Conservation (phyloP, 1,140 invertebrate genomes). For the Dendrolimus kikuchii region DNA sequence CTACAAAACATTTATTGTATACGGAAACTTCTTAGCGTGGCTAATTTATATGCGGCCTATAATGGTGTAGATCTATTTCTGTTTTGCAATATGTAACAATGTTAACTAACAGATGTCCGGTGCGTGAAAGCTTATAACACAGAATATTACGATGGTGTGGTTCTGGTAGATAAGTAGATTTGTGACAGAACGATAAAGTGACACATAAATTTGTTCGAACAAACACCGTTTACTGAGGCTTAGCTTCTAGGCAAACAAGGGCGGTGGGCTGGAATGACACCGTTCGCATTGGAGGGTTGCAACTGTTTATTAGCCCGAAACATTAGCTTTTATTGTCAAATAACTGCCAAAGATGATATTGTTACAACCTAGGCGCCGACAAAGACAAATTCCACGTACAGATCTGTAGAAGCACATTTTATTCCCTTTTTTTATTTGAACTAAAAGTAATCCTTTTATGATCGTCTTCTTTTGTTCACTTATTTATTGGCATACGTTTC, state of each 20-base stretch:
- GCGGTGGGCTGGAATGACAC: slow-evolving; percentile 39
- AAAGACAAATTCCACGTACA: too few species aligned
- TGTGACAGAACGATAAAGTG: slow-evolving; percentile 55
- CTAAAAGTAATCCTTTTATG: too few species aligned
- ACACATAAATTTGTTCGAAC: slow-evolving; percentile 60
- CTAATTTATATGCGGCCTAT: too few species aligned
- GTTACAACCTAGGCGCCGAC: too few species aligned
- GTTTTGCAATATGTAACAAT: slow-evolving; percentile 12
- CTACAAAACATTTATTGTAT: too few species aligned
- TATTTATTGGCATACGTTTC: too few species aligned
- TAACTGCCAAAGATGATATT: too few species aligned
- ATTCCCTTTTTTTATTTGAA: too few species aligned
- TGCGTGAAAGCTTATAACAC: slow-evolving; percentile 20
- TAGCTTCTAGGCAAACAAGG: slow-evolving; percentile 63
- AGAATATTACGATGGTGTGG: slow-evolving; percentile 52
- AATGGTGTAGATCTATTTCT: slow-evolving; percentile 3
- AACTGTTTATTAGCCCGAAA: slow-evolving; percentile 40
- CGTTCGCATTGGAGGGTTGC: slow-evolving; percentile 38
- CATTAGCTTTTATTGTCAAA: slow-evolving; percentile 9
- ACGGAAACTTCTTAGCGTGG: too few species aligned
- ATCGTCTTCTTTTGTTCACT: too few species aligned
- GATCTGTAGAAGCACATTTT: too few species aligned
- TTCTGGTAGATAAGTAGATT: slow-evolving; percentile 66
- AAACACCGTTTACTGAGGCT: slow-evolving; percentile 62
- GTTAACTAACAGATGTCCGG: slow-evolving; percentile 34